phyloP scores from a whole-genome alignment of 2,888 invertebrate genomes.

The Agrenia bidenticulata region DNA sequence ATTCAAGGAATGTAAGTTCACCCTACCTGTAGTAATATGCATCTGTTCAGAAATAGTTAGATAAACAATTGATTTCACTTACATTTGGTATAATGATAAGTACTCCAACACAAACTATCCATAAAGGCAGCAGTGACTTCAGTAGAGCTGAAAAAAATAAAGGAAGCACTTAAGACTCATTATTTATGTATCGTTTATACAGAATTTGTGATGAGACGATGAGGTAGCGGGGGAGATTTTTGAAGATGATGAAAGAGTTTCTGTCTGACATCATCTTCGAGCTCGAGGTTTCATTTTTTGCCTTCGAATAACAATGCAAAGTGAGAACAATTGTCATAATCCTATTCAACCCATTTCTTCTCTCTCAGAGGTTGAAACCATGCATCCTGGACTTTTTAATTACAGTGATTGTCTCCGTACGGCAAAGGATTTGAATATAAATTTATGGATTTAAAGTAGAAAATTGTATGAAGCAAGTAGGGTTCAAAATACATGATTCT shows the following conservation, averaged over 20 bases:
- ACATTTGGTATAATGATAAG: conserved; percentile 53
- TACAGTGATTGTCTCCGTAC: not conserved
- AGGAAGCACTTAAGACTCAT: conserved; percentile 15
- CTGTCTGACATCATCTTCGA: conserved; percentile 18
- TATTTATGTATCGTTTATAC: conserved; percentile 1
- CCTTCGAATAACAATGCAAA: conserved; percentile 14
- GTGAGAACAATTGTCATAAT: conserved; percentile 17
- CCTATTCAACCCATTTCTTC: not conserved
- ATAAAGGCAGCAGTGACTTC: conserved; percentile 53
- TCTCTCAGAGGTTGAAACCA: not conserved
- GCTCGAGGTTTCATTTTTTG: conserved; percentile 22
- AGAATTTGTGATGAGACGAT: not conserved
- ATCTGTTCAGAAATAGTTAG: not conserved
- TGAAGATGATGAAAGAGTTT: conserved; percentile 15
- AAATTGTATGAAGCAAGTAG: no score
- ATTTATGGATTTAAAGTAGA: no score
- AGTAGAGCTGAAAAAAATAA: conserved; percentile 50
- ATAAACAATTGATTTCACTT: conserved; percentile 35
- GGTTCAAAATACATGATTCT: no score
- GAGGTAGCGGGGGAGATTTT: not conserved
- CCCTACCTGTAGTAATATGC: not conserved
- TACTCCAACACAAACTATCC: conserved; percentile 53
- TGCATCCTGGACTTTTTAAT: conserved; percentile 16
- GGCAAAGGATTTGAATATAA: no score
- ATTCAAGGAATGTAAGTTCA: not conserved